Evolutionary conservation across 2,888 invertebrate genomes (phyloP).

Genomic region (Acronicta leporina): DNA sequence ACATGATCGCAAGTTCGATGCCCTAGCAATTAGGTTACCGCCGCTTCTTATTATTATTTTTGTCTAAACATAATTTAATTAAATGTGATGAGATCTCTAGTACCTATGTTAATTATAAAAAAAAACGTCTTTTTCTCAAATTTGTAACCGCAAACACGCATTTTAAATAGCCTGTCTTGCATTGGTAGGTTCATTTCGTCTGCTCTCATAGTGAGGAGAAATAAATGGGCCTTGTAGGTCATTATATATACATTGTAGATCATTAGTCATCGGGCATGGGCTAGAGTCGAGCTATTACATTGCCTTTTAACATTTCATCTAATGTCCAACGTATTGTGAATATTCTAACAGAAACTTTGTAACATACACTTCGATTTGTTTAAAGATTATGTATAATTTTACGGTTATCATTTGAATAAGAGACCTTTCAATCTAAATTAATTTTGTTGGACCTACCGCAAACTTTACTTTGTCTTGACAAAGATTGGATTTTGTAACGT

Average conservation of each 20-base stretch:
- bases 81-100: too few species aligned
- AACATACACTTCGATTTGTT: slow-evolving; percentile 38
- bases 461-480: neutral
- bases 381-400: slow-evolving; percentile 31
- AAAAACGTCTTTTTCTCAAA: slow-evolving; percentile 19
- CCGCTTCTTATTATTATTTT: too few species aligned
- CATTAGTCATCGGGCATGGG: slow-evolving; percentile 62
- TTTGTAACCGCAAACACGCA: slow-evolving; percentile 10
- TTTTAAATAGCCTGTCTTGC: slow-evolving; percentile 22
- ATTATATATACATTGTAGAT: slow-evolving; percentile 65
- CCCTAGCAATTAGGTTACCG: too few species aligned
- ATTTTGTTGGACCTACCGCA: slow-evolving; percentile 11
- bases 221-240: slow-evolving; percentile 67
- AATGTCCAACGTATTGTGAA: slow-evolving; percentile 44
- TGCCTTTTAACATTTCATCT: slow-evolving; percentile 53
- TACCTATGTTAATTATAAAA: too few species aligned
- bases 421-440: slow-evolving; percentile 28
- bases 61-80: too few species aligned
- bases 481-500: too few species aligned
- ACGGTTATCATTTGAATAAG: slow-evolving; percentile 15
- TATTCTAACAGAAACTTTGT: slow-evolving; percentile 32
- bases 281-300: slow-evolving; percentile 40
- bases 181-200: slow-evolving; percentile 27
- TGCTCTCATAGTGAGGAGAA: slow-evolving; percentile 33
- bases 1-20: too few species aligned